Conservation (phyloP, 2,113 vertebrate species). For the Mastomys natalensis region DNA sequence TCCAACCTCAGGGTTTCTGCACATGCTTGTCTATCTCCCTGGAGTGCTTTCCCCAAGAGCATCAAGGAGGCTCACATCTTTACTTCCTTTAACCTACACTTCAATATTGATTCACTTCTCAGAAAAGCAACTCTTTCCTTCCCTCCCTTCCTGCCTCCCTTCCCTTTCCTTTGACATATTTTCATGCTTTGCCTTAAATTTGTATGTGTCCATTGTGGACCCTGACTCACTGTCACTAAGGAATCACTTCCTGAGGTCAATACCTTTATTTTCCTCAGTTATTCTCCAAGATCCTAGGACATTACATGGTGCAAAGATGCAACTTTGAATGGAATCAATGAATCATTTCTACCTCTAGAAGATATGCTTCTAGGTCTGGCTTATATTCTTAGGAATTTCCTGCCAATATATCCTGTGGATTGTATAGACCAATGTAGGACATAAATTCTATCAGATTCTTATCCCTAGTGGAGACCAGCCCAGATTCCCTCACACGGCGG, state of each 20-base stretch:
- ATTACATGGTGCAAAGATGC: no score
- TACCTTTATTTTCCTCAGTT: background rate
- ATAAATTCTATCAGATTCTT: background rate
- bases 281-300: background rate
- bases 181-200: background rate
- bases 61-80: background rate
- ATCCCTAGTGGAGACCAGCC: background rate
- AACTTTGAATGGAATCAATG: constrained; percentile 31
- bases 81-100: constrained; percentile 20
- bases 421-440: background rate
- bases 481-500: background rate
- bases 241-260: background rate
- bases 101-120: background rate
- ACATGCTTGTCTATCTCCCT: background rate
- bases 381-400: constrained; percentile 2
- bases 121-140: background rate
- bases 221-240: background rate
- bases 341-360: background rate
- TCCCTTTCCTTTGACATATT: constrained; percentile 24
- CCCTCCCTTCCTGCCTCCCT: background rate
- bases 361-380: background rate
- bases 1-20: background rate
- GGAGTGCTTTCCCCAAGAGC: background rate
- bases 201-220: background rate
- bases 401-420: background rate